phyloP scores from a whole-genome alignment of 2,797 vertebrate genomes.

The Picus viridis region DNA sequence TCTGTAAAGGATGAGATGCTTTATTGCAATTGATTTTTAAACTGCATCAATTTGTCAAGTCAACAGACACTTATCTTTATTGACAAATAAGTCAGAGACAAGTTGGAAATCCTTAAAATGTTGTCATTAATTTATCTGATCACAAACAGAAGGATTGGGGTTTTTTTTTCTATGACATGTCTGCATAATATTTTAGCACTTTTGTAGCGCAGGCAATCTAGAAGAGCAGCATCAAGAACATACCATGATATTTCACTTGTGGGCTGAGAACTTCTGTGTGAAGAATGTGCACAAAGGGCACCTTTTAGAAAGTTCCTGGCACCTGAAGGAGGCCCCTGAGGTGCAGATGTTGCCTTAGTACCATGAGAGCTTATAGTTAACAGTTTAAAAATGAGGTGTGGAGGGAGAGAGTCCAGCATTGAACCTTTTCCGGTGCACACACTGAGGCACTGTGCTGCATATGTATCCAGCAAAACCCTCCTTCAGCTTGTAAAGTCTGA shows the following conservation, averaged over 20 bases:
- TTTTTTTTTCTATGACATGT: background rate
- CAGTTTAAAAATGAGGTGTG: constrained; percentile 72
- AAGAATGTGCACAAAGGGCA: constrained; percentile 29
- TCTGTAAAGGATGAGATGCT: background rate
- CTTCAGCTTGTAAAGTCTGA: constrained; percentile 71
- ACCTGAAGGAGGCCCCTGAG: constrained; percentile 51
- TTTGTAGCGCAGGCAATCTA: background rate
- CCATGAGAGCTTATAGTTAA: constrained; percentile 68
- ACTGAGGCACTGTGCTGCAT: constrained; percentile 60
- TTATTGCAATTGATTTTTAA: background rate
- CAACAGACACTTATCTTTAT: background rate
- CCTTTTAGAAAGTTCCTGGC: constrained; percentile 52
- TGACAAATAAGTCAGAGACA: background rate
- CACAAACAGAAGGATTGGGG: background rate
- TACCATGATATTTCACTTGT: background rate
- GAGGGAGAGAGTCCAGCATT: constrained; percentile 58
- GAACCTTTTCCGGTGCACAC: constrained; percentile 60
- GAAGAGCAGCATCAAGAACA: constrained; percentile 12
- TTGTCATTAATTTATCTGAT: background rate
- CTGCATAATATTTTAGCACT: background rate
- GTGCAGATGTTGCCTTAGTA: constrained; percentile 46
- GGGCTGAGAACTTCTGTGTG: background rate
- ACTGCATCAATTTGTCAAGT: background rate
- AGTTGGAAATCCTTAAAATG: background rate
- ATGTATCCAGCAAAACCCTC: constrained; percentile 58